These are phyloP conservation scores for Sebastolobus alascanus DNA, from an alignment of 2,797 vertebrate species.

Conservation along the genomic window DNA sequence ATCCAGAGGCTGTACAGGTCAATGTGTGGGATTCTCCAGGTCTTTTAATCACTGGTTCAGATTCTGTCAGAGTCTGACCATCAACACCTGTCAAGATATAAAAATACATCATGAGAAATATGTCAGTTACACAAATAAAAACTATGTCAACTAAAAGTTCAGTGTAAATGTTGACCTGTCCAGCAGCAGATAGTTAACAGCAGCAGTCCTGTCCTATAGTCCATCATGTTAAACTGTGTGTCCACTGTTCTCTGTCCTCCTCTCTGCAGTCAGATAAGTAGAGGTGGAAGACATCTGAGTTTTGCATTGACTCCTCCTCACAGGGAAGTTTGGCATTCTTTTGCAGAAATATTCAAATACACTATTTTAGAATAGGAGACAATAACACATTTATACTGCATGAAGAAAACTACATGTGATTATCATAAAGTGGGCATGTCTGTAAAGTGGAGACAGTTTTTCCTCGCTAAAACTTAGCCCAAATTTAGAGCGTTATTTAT, in stretches of 20 bases:
- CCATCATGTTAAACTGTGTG: slow-evolving; percentile 38
- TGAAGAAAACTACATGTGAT: too few species aligned
- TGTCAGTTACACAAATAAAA: too few species aligned
- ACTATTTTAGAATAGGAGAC: too few species aligned
- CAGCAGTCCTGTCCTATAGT: slow-evolving; percentile 29
- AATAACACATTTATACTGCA: too few species aligned
- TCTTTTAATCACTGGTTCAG: slow-evolving; percentile 36
- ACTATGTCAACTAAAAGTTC: too few species aligned
- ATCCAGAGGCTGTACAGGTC: slow-evolving; percentile 43
- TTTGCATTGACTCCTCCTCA: slow-evolving; percentile 20
- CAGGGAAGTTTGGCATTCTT: too few species aligned
- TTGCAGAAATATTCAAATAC: too few species aligned
- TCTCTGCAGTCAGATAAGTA: slow-evolving; percentile 5
- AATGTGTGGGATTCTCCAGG: slow-evolving; percentile 50
- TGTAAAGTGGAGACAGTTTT: too few species aligned
- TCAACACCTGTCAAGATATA: slow-evolving; percentile 25
- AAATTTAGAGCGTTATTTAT: too few species aligned
- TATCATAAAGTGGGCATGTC: too few species aligned
- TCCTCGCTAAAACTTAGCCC: too few species aligned
- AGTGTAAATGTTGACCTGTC: slow-evolving; percentile 9
- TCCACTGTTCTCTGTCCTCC: slow-evolving; percentile 8
- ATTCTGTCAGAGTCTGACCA: slow-evolving; percentile 58
- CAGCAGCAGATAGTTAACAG: slow-evolving; percentile 20
- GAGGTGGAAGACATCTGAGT: background rate
- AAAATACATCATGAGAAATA: background rate